phyloP scores from a whole-genome alignment of 2,888 invertebrate genomes.

The Acanthosoma haemorrhoidale region DNA sequence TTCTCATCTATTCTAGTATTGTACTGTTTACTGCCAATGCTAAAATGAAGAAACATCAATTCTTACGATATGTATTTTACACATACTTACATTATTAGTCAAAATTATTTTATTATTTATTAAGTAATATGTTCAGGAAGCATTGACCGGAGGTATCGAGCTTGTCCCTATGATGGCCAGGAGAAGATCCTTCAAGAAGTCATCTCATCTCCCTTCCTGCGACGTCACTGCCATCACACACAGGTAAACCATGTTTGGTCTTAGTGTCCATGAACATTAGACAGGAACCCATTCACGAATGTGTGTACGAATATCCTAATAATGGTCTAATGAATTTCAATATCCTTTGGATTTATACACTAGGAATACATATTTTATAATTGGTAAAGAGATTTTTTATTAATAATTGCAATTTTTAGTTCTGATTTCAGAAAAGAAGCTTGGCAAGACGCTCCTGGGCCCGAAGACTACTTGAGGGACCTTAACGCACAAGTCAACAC shows the following conservation, averaged over 20 bases:
- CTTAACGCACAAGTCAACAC: slow-evolving; percentile 52
- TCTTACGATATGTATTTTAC: no score
- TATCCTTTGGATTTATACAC: no score
- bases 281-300: no score
- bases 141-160: slow-evolving; percentile 63
- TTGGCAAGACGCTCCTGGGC: slow-evolving; percentile 34
- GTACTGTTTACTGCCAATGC: no score
- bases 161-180: slow-evolving; percentile 69
- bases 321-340: no score
- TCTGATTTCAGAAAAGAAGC: slow-evolving; percentile 33
- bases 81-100: no score
- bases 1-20: no score
- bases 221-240: slow-evolving; percentile 46
- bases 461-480: slow-evolving; percentile 49
- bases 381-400: neutral
- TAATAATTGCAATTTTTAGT: neutral
- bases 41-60: no score
- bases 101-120: no score
- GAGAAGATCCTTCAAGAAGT: slow-evolving; percentile 46
- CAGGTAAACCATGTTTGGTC: neutral
- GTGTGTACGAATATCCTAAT: no score
- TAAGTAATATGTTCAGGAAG: no score
- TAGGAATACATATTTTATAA: neutral
- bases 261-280: neutral
- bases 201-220: slow-evolving; percentile 44